These are phyloP conservation scores for Gallinago nigripennis DNA, from an alignment of 2,797 vertebrate species.

Conservation along the genomic window DNA sequence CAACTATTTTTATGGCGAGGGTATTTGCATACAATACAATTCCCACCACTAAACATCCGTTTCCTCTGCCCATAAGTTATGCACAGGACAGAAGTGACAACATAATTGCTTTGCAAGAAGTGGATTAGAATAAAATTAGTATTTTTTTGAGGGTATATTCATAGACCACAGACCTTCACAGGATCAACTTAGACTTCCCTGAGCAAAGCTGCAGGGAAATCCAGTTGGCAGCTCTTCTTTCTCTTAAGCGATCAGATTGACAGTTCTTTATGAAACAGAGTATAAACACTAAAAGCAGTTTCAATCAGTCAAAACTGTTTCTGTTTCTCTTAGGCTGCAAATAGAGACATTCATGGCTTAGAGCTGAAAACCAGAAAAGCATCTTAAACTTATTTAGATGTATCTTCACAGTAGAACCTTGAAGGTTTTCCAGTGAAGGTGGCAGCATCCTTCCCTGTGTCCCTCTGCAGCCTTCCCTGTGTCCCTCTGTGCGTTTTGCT, in stretches of 20 bases:
- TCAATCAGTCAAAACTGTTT: background rate
- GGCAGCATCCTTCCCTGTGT: background rate
- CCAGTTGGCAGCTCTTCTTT: background rate
- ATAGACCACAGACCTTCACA: background rate
- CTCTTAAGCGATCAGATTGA: background rate
- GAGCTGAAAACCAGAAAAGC: background rate
- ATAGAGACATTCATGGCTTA: background rate
- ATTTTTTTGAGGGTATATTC: background rate
- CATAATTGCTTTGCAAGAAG: constrained; percentile 25
- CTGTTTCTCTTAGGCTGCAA: background rate
- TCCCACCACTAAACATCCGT: constrained; percentile 62
- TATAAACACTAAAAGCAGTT: background rate
- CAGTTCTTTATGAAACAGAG: background rate
- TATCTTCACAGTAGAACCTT: background rate
- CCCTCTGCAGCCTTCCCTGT: background rate
- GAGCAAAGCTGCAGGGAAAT: background rate
- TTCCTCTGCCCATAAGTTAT: constrained; percentile 63
- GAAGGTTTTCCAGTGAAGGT: background rate
- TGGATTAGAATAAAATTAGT: background rate
- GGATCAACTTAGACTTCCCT: background rate
- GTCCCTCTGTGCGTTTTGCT: background rate
- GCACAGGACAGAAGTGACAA: constrained; percentile 24
- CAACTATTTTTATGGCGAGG: constrained; percentile 50
- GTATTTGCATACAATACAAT: constrained; percentile 63
- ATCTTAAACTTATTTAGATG: background rate